phyloP scores from a whole-genome alignment of 1,140 invertebrate genomes.

The Tetranychus urticae region DNA sequence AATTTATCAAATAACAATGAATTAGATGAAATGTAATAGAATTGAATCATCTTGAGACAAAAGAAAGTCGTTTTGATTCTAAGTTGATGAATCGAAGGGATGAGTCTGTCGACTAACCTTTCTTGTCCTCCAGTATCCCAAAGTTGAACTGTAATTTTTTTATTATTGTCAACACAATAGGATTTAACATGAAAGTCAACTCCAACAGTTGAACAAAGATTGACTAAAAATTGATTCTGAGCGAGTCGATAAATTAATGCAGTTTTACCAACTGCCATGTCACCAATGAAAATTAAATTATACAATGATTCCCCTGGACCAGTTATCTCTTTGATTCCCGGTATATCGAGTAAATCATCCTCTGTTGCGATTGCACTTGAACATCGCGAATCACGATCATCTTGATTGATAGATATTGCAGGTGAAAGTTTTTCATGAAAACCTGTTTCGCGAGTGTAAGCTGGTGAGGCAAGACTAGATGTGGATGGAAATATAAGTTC shows the following conservation, averaged over 20 bases:
- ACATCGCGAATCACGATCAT: background rate
- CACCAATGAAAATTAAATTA: constrained; percentile 37
- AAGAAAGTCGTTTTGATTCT: background rate
- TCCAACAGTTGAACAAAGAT: constrained; percentile 34
- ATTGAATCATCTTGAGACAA: no score
- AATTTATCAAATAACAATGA: background rate
- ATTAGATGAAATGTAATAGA: background rate
- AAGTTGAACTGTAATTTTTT: constrained; percentile 27
- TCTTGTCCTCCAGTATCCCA: constrained; percentile 31
- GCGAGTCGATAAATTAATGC: constrained; percentile 36
- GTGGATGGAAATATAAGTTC: background rate
- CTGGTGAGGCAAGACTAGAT: background rate
- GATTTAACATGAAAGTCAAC: constrained; percentile 40
- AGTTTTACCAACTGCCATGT: constrained; percentile 39
- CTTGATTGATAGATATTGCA: background rate
- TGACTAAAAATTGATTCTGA: constrained; percentile 30
- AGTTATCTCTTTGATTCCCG: background rate
- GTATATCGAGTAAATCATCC: background rate
- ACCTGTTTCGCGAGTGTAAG: background rate
- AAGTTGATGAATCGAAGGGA: no score
- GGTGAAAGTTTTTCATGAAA: background rate
- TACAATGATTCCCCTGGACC: constrained; percentile 32
- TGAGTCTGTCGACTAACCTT: background rate
- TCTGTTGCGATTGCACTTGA: background rate
- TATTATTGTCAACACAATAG: constrained; percentile 31